Conservation (phyloP, 2,113 vertebrate genomes). For the Choloepus hoffmanni region DNA sequence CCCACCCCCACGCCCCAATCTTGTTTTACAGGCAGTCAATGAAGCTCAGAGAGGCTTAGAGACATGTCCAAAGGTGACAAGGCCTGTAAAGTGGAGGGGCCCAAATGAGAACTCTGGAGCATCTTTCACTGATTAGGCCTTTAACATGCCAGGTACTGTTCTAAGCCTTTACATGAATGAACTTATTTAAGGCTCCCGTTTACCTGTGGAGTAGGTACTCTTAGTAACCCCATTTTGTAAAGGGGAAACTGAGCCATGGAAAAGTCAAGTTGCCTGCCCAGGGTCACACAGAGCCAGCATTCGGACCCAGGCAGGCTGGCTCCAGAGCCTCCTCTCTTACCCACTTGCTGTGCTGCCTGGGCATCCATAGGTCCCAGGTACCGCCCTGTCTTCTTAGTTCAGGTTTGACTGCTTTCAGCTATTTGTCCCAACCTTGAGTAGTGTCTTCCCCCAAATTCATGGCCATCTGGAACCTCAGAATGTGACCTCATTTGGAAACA, state of each 20-base stretch:
- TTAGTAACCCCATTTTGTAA: not conserved
- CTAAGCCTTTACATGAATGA: not conserved
- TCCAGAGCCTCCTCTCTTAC: not conserved
- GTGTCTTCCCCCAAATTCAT: not conserved
- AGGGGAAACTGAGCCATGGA: not conserved
- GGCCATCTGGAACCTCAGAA: too few relatives aligned
- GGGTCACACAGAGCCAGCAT: constrained; percentile 16
- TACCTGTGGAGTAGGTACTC: not conserved
- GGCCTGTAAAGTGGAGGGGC: not conserved
- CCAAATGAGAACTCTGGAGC: not conserved
- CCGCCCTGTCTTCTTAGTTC: not conserved
- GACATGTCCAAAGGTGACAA: not conserved
- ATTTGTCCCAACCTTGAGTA: not conserved
- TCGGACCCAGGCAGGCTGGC: not conserved
- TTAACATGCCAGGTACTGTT: not conserved
- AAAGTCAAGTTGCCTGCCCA: not conserved
- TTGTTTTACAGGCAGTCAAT: fast-evolving
- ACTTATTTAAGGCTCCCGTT: not conserved
- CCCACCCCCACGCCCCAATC: not conserved
- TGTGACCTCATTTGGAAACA: too few relatives aligned
- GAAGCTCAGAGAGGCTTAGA: not conserved
- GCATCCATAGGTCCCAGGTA: not conserved
- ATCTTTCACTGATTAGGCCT: not conserved
- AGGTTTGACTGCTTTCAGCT: not conserved
- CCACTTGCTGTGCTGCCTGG: fast-evolving